phyloP scores from a whole-genome alignment of 2,888 invertebrate species.

The Agrochola litura region DNA sequence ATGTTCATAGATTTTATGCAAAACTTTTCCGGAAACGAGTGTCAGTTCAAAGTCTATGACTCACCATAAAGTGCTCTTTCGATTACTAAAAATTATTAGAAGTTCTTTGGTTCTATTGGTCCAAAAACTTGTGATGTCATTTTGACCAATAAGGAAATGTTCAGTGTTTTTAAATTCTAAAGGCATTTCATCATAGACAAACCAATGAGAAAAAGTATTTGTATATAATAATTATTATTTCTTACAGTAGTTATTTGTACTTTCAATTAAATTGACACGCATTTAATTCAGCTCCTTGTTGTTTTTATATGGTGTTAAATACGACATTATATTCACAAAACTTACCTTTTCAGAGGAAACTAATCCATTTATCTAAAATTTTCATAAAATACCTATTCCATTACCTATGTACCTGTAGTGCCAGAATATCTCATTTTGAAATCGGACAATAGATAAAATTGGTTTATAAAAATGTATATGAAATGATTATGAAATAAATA shows the following conservation, averaged over 20 bases:
- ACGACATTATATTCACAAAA: not conserved
- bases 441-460: not conserved
- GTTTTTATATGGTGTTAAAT: not conserved
- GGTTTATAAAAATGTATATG: not conserved
- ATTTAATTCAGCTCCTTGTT: not conserved
- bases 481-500: not conserved
- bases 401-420: not conserved
- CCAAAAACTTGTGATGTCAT: accelerated
- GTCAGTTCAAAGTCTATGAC: constrained; percentile 88
- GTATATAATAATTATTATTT: not conserved
- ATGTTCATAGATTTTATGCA: constrained; percentile 80
- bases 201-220: not conserved
- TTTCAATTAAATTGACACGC: no score
- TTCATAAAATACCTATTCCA: not conserved
- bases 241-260: not conserved
- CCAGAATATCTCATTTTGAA: not conserved
- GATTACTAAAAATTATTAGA: constrained; percentile 65
- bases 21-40: constrained; percentile 89
- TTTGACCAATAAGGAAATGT: constrained; percentile 63
- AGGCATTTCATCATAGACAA: constrained; percentile 54
- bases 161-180: constrained; percentile 57
- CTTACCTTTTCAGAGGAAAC: not conserved
- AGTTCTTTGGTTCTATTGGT: constrained; percentile 65
- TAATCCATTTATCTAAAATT: not conserved
- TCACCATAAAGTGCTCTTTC: constrained; percentile 82